Evolutionary conservation across 2,888 invertebrate genomes (phyloP), one percentile per base, ranked within the genome.

Genomic region (Polylopha cassiicola): DNA sequence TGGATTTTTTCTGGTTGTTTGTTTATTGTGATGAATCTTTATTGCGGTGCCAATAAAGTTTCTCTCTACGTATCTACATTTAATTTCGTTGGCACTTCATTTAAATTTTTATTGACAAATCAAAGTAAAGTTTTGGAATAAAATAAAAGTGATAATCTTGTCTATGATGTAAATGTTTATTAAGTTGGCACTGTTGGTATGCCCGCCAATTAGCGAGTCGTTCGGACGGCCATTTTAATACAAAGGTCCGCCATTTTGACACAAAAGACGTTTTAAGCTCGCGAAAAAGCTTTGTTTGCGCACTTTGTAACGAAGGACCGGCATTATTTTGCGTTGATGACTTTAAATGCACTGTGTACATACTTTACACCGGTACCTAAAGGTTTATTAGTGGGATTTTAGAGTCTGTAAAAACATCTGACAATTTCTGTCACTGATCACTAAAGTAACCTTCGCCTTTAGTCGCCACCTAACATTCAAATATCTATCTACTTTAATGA

Each of bases 21-120:
- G 81, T 80, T 84, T 84, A 80, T 76, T 73, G 73, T 80, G 78
- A 81, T 80, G 71, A 70, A 61, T 56, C 60, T 80, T 78, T 80
- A 78, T 70, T 45, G 58, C 45, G 46, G 42, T 41, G 45, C 56
- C 53, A 53, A 68, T 68, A 73, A 73, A 66, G 43, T 50, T 44
- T 46, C 26, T 37, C 29, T 43, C 28, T 36, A 32, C 51, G 39
- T 36, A 33, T 43, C 50, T 44, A 48, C 47, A 47, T 39, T 48
- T 30, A 43, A 54, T 44, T 39, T 37, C 45, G 39, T 47, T 47
- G 39, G 45, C 47, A 47, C 45, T 39, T 41, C 17, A 46, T 48
- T 48, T 43, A 3, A 44, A 47, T 47, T 41, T 47, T 29, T 33
- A 30, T 43, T 37, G 26, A 3, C 11, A 30, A 20, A 37, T 42